Evolutionary conservation across 2,113 vertebrate genomes (phyloP), one percentile per base, ranked within the genome.

Genomic region (Esox niger): DNA sequence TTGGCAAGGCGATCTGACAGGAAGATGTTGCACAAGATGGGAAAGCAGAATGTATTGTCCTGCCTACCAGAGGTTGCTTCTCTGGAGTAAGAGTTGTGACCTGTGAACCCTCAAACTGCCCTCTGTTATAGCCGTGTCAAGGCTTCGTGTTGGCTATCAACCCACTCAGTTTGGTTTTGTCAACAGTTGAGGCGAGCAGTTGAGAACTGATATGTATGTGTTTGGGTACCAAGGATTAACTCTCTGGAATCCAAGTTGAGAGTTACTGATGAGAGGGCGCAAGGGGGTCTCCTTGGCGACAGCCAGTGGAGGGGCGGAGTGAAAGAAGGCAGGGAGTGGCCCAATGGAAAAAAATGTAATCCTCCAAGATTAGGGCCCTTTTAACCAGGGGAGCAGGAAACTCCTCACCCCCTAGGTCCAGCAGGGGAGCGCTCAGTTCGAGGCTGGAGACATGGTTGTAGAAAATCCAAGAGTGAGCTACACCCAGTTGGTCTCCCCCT

Each of bases 321-420:
- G 38, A 43, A 15, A 43, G 38, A 2, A 4, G 1, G n/a, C n/a
- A 52, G 47, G 21, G 47, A 52, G 15, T 6, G 47, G n/a, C n/a
- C 47, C 21, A 64, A 46, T 10, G 9, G 33, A 49, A 79, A 89
- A 87, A 64, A 88, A 86, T 86, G 88, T 89, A 86, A 89, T 78
- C 77, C 60, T 57, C 54, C 35, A 76, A 83, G 85, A 89, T 89
- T 87, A 88, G 81, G 57, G 13, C 27, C 26, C 26, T 8, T 27
- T 15, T 43, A 43, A 43, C 38, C 38, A 43, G 38, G 38, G 27
- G 56, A 29, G 25, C 26, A 17, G 56, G 25, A 58, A 26, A 13
- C 56, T 29, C 56, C 56, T 17, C 20, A 17, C 30, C 4, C 56
- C 2, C 56, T 26, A 2, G 15, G 29, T 15, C 56, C 25, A 17